Base-by-base conservation (phyloP, 2,797 vertebrate genomes). In the Phalloptychus januarius region DNA sequence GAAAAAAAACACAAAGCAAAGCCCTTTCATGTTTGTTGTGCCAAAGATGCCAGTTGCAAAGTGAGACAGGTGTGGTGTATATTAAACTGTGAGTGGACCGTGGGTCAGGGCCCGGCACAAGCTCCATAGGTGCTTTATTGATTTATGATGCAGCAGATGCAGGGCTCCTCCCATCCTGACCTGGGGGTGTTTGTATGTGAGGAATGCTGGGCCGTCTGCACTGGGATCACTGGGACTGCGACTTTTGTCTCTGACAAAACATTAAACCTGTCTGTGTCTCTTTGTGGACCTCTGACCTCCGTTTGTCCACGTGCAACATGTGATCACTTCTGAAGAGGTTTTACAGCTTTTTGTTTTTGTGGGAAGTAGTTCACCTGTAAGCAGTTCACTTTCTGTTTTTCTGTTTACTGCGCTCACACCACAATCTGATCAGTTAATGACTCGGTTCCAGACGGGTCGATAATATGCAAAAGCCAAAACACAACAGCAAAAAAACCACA, bases 131-230 rank as follows among this genome's bases (percentile, higher is more conserved):
- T 74, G 61, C 70, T 56, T 31, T 72, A 73, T 80, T 18, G 77
- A 87, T 89, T 80, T 84, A 85, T 44, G 78, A 83, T 73, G 5
- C 54, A 76, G 61, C 86, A 87, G 79, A 84, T 84, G 86, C 77
- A 73, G 42, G 54, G 46, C 52, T 81, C 75, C 72, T 76, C 23
- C 44, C 40, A 28, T 75, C 52, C 40, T 28, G 2, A 70, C 44
- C 48, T 44, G 31, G 23, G 16, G 70, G 6, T 72, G 36, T 44
- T 0, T 52, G 50, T 18, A 50, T 87, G 77, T 25, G 25, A 78
- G 71, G 72, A 44, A 79, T 86, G 81, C 69, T 56, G 74, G 52
- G 76, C 56, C 79, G 84, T 85, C 74, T 77, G 74, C 67, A 72
- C 73, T 4, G 36, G 76, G 75, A 71, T 75, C 48, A 8, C 72